A percentile compares a stretch with the other conserved stretches of the same genome.
phyloP scores from a whole-genome alignment of 1,140 invertebrate species.

The Ooceraea biroi region DNA sequence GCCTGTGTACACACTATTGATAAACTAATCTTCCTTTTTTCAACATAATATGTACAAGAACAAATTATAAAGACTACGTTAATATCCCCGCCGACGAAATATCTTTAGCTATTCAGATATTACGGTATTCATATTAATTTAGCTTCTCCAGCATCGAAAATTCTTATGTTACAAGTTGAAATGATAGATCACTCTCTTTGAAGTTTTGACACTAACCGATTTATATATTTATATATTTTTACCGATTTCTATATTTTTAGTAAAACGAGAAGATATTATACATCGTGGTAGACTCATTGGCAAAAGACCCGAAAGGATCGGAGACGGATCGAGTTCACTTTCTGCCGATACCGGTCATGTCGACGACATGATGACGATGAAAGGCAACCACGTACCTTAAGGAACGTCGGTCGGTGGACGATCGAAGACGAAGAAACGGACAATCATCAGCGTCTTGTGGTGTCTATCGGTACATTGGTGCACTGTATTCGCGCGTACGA shows the following conservation, averaged over 20 bases:
- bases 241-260: background rate
- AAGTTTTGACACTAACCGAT: background rate
- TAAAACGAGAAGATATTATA: background rate
- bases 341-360: background rate
- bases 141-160: too few relatives aligned
- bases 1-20: too few relatives aligned
- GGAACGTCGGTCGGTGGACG: conserved; percentile 14
- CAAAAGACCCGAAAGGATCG: background rate
- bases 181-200: too few relatives aligned
- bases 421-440: conserved; percentile 18
- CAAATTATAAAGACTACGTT: too few relatives aligned
- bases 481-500: conserved; percentile 20
- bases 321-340: background rate
- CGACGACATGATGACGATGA: background rate
- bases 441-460: conserved; percentile 42
- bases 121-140: too few relatives aligned
- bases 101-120: too few relatives aligned
- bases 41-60: too few relatives aligned
- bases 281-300: background rate
- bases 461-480: conserved; percentile 60
- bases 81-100: too few relatives aligned
- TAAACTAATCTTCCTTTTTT: too few relatives aligned
- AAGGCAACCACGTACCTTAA: background rate
- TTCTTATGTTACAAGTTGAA: too few relatives aligned
- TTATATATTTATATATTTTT: too few relatives aligned